Evolutionary conservation across 2,113 vertebrate genomes (phyloP), one percentile per base, ranked within the genome.

Genomic region (Alces alces): DNA sequence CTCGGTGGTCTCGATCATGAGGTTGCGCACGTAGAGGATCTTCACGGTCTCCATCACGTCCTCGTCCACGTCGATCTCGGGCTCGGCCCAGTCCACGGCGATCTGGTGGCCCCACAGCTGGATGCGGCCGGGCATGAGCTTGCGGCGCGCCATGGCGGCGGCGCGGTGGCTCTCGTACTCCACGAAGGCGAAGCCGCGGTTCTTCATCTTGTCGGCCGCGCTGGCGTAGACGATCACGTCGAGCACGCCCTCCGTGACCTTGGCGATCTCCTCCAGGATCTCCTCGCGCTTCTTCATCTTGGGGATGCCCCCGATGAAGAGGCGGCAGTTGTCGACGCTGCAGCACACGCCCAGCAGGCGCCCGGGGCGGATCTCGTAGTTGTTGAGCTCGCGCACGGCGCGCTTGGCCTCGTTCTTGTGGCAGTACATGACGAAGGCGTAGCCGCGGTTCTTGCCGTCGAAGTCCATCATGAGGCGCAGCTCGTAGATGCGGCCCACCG

Each of bases 401-500:
- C 99, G 99, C 98, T 99, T 99, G 1, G 99, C 99, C 97, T 99
- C 99, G 0, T 99, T 99, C 98, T 99, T 99, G 98, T 99, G 99
- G 0, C 99, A 99, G 98, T 99, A 99, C 99, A 99, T 99, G 87
- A 99, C 99, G 0, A 99, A 99, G 54, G 99, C 99, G 0, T 99
- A 99, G 73, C 99, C 99, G 0, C 99, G 99, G 98, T 99, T 99
- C 98, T 99, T 99, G 73, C 99, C 99, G 0, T 99, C 99, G 17
- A 99, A 99, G 98, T 99, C 99, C 99, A 99, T 99, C 99, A 99
- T 99, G 91, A 99, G 98, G 27, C 99, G 99, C 99, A 99, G 99
- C 99, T 99, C 99, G 0, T 99, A 99, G 99, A 99, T 99, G 93
- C 99, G 99, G 14, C 99, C 99, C 0, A 99, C 99, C 0, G 99